Evolutionary conservation across 2,888 invertebrate genomes (phyloP), one percentile per base, ranked within the genome.

Genomic region (Leucania comma): DNA sequence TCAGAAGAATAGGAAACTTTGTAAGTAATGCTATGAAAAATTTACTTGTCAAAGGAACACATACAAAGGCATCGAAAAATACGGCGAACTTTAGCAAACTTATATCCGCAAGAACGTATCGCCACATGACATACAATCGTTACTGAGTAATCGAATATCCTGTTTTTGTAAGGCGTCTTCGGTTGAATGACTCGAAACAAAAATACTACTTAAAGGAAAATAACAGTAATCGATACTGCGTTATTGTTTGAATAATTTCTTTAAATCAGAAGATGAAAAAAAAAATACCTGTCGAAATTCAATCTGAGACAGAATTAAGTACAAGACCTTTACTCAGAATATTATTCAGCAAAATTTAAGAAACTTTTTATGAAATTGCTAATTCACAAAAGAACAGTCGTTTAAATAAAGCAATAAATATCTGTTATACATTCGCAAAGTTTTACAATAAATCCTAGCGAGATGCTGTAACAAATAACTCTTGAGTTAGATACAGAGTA

Each of bases 141-240:
- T 82, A 68, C 79, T 63, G 50, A 42, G 82, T 73, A 79, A 79
- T 68, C 24, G 42, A 60, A 82, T 73, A 62, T 82, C 79, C 74
- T 72, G 68, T 79, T 78, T 82, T 79, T 60, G 62, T 63, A 65
- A 65, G 61, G 61, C 58, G 26, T 73, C 59, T 68, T 29, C 67
- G 48, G 58, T 50, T 29, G 54, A 54, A 10, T 42, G 63, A 51
- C 57, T 60, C 62, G 29, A 46, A 48, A 62, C 48, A 72, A 56
- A 78, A 76, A 76, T 38, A 60, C 12, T 42, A 54, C 35, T 10
- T 51, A 20, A 51, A 35, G 26, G 24, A 50, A 66, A 76, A 61
- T 50, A 79, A 62, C 66, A 35, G 66, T 65, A 57, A 74, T 53
- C 56, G 74, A 65, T 51, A 61, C 56, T 32, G 10, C 46, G n/a